Conservation (phyloP, 2,113 vertebrate genomes). For the Gorsachius goisagi region DNA sequence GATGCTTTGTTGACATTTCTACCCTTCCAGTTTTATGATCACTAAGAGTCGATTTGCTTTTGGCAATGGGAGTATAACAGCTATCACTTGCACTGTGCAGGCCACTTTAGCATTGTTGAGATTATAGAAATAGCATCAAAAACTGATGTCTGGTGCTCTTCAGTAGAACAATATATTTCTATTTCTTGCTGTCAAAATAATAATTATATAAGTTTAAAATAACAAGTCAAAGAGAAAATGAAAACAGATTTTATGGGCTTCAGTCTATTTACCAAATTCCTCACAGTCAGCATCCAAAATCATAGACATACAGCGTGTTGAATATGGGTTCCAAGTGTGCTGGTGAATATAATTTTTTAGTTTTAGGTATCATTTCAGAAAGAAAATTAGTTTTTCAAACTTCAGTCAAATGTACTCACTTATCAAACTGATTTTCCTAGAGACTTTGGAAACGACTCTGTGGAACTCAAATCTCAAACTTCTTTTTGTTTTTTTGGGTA, state of each 20-base stretch:
- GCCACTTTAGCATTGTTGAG: not conserved
- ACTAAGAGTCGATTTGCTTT: not conserved
- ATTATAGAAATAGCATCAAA: not conserved
- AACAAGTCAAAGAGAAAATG: conserved; percentile 1
- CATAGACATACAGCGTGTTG: not conserved
- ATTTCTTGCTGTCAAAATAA: not conserved
- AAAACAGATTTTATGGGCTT: not conserved
- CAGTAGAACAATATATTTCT: not conserved
- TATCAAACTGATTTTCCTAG: not conserved
- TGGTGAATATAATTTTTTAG: not conserved
- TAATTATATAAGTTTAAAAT: conserved; percentile 6
- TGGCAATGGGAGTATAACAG: not conserved
- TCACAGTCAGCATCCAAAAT: not conserved
- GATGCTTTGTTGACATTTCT: not conserved
- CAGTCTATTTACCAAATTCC: not conserved
- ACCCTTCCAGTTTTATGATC: not conserved
- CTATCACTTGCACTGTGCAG: not conserved
- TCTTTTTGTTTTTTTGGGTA: not conserved
- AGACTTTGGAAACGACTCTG: not conserved
- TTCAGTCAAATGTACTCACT: not conserved
- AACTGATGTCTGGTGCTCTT: not conserved
- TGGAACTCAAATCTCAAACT: not conserved
- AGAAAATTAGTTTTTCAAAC: not conserved
- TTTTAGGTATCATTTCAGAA: not conserved
- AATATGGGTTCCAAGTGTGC: not conserved